Base-by-base conservation (phyloP, 35 echinoderm and acorn worm species). In the Diadema setosum region DNA sequence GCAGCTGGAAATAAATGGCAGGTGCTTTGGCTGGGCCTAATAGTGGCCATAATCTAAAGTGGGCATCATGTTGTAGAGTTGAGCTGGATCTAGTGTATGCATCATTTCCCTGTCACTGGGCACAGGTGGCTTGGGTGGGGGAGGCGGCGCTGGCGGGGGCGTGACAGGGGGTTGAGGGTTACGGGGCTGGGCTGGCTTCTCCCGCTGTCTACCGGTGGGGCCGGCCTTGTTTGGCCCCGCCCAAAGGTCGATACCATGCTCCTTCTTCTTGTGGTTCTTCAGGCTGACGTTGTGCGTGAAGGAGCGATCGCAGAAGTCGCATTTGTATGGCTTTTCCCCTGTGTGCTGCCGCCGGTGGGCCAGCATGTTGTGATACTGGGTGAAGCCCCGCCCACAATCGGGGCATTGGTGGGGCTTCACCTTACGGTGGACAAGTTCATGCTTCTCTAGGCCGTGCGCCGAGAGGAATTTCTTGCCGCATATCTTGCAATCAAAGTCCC, bases 231-330 rank as follows among this genome's bases (percentile, higher is more conserved):
- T 41, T 25, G 21, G 35, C 5, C 63, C 63, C 21, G 4, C 36
- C 94, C 94, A 97, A 52, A 88, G 60, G 37, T 97, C 94, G 39
- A 97, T 86, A 9, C 90, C 90, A 65, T 97, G 94, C 52, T 82
- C 50, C 45, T 84, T 85, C 84, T 93, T 97, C 39, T 93, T 82
- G 49, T 97, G 94, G 41, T 80, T 93, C 75, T 97, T 97, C 56
- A 97, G 42, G 37, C 94, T 97, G 55, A 97, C 90, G 40, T 97
- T 97, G 75, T 97, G 94, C 45, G 87, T 93, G 46, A 90, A 97
- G 3, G 94, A 89, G n/a, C 80, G 45, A 15, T 64, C 43, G 91
- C 94, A 97, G 45, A 92, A 84, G 40, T 97, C 87, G 87, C 94
- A 97, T 27, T 76, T 24, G 36, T 97, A 97, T 1, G 94, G 94